phyloP scores from a whole-genome alignment of 1,140 invertebrate species.

The Drosophila pseudoananassae region DNA sequence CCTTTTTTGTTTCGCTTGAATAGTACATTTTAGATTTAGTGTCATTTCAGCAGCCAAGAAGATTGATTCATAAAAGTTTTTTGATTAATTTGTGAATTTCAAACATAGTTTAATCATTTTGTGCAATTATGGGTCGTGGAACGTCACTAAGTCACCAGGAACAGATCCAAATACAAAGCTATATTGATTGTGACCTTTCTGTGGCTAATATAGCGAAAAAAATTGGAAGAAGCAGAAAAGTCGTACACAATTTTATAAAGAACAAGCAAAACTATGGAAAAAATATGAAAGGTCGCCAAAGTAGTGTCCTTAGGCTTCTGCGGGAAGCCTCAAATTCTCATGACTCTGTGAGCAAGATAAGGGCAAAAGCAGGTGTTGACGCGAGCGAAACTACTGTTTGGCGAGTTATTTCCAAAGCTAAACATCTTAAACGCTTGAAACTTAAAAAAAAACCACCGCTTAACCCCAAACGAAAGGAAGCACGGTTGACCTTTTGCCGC shows the following conservation, averaged over 20 bases:
- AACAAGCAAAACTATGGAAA: no score
- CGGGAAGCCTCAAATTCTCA: constrained; percentile 10
- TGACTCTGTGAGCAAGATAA: neutral
- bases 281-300: no score
- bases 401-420: constrained; percentile 10
- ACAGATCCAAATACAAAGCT: constrained; percentile 16
- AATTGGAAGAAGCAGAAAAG: no score
- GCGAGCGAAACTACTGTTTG: constrained; percentile 19
- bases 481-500: constrained; percentile 21
- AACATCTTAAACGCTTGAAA: constrained; percentile 6
- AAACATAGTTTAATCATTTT: neutral
- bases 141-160: constrained; percentile 2
- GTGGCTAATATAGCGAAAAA: no score
- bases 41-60: constrained; percentile 14
- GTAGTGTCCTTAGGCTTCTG: neutral
- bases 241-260: no score
- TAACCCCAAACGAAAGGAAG: constrained; percentile 21
- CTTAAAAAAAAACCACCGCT: constrained; percentile 24
- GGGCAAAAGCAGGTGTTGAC: neutral
- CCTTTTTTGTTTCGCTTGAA: constrained; percentile 31
- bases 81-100: neutral
- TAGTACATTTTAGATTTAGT: constrained; percentile 28
- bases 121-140: constrained; percentile 1
- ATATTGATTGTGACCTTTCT: constrained; percentile 8
- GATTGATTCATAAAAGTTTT: constrained; percentile 15